Conservation (phyloP, 2,113 vertebrate genomes). For the Sceloporus undulatus region DNA sequence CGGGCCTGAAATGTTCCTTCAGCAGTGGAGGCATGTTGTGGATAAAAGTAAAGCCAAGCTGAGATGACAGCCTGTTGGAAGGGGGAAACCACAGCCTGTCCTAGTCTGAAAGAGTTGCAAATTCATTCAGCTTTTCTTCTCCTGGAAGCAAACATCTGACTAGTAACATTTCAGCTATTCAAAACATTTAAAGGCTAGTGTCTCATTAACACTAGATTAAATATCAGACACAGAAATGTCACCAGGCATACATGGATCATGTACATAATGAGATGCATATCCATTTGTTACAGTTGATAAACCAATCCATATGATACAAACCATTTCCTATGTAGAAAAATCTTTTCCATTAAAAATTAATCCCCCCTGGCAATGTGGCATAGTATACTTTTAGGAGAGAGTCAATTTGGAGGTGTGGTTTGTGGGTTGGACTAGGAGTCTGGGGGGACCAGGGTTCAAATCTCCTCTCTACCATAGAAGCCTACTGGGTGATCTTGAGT, state of each 20-base stretch:
- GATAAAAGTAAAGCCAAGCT: conserved; percentile 4
- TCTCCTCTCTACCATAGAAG: too few relatives aligned
- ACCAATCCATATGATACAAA: background rate
- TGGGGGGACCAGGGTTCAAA: too few relatives aligned
- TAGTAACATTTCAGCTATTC: background rate
- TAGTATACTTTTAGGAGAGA: too few relatives aligned
- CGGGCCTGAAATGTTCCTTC: background rate
- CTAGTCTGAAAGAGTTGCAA: background rate
- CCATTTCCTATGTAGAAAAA: background rate
- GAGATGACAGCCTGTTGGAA: background rate
- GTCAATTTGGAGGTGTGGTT: too few relatives aligned
- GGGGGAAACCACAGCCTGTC: background rate
- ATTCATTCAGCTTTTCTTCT: conserved; percentile 8
- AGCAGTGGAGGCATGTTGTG: background rate
- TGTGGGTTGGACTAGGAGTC: too few relatives aligned
- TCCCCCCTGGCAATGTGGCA: too few relatives aligned
- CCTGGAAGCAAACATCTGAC: background rate
- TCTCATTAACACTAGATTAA: background rate
- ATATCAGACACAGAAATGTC: background rate
- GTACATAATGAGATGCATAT: background rate
- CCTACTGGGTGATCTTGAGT: too few relatives aligned
- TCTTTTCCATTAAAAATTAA: background rate
- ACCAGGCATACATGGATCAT: background rate
- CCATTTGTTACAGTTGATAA: background rate
- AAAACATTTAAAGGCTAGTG: background rate